Base-by-base conservation (phyloP, 2,113 vertebrate species). In the Planiliza haematocheilus region DNA sequence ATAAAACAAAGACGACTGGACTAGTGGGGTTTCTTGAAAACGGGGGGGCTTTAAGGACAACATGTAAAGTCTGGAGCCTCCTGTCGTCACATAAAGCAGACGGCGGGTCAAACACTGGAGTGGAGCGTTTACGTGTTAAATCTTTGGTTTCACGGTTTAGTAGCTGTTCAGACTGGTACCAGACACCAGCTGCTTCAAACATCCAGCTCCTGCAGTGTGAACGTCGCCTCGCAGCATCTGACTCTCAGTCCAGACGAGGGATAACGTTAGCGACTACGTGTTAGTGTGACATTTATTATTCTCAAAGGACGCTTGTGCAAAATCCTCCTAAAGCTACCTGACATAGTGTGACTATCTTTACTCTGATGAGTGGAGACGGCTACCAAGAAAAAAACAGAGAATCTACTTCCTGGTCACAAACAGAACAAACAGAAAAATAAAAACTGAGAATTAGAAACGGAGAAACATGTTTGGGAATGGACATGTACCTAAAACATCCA, bases 261-360 rank as follows among this genome's bases (percentile, higher is more conserved):
- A 17, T 21, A n/a, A 30, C 24, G 24, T 30, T 30, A 49, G 13
- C 49, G 38, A 21, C 45, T 52, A 21, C 8, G 18, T 12, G 13
- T 41, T n/a, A 37, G n/a, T 60, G 60, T 46, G 34, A 50, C 51
- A 68, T 68, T 46, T n/a, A 34, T 46, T 48, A 1, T 58, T 59
- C 48, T 50, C 24, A n/a, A 2, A 59, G 24, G 38, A 65, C 59
- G 46, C 13, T 67, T 76, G 66, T 80, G 73, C 62, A 59, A 76
- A 76, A 65, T 50, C 52, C 65, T 62, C 37, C 69, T 58, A 48
- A 48, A 10, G 13, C 57, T 60, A 79, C 63, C 58, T 71, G 67
- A 58, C 24, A 30, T 52, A 38, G 24, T 14, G 30, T 2, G 36
- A 56, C 42, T 49, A 13, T 57, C 9, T 21, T 57, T 17, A 2